Evolutionary conservation across 2,888 invertebrate species (phyloP).

Genomic region (Microctonus brassicae): DNA sequence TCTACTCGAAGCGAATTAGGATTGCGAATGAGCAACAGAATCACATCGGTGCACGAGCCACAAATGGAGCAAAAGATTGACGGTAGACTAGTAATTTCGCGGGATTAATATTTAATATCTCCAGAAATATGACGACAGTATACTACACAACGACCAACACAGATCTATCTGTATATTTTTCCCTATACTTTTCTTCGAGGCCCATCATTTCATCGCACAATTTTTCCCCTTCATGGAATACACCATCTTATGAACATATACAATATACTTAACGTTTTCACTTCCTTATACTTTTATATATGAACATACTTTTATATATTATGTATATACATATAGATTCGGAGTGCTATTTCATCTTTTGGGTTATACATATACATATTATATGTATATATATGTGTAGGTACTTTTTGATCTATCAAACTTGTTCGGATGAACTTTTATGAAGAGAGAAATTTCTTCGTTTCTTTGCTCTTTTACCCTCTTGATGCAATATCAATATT

Average conservation of each 20-base stretch:
- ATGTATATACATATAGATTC: background rate
- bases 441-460: slow-evolving; percentile 20
- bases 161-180: slow-evolving; percentile 23
- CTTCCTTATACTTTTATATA: background rate
- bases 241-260: background rate
- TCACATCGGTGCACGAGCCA: slow-evolving; percentile 21
- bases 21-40: slow-evolving; percentile 33
- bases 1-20: slow-evolving; percentile 11
- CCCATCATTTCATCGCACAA: background rate
- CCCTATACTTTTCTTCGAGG: background rate
- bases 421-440: slow-evolving; percentile 46
- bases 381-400: background rate
- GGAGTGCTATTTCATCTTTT: slow-evolving; percentile 19
- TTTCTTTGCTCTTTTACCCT: slow-evolving; percentile 45
- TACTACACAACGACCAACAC: slow-evolving; percentile 9
- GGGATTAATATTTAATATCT: slow-evolving; percentile 69
- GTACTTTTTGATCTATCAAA: slow-evolving; percentile 27
- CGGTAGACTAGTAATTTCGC: slow-evolving; percentile 64
- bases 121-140: slow-evolving; percentile 49
- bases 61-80: slow-evolving; percentile 53
- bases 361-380: background rate
- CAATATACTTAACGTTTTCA: slow-evolving; percentile 13
- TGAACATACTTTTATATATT: background rate
- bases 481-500: slow-evolving; percentile 38
- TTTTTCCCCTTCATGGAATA: no score